Evolutionary conservation across 2,888 invertebrate species (phyloP), one percentile per base, ranked within the genome.

Genomic region (Dascillus cervinus): DNA sequence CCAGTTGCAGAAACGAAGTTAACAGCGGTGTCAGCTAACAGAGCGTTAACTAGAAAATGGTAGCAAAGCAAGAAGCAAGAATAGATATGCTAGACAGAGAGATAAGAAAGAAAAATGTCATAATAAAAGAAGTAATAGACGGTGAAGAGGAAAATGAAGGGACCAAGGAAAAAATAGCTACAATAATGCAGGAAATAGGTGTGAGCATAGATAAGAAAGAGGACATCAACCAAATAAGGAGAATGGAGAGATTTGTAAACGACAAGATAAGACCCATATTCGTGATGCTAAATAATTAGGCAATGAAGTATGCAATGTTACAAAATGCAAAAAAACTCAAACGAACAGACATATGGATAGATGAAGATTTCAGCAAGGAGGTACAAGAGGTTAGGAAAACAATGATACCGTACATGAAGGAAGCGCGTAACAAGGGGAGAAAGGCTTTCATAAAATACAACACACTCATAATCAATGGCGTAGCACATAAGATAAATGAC

Each of bases 391-490:
- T 30, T 22, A 11, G 30, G 15, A 30, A 30, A 26, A 13, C 25
- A 34, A 14, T 30, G 26, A 23, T 34, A 3, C 30, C 34, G 9
- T 13, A 12, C 4, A 13, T 34, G 25, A 34, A 34, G 15, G 34
- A 30, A 13, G 30, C 34, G 12, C 29, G 22, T 30, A 13, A 20
- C 13, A 34, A 30, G 21, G 30, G 34, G 11, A 12, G 27, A n/a
- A 30, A 34, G 11, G 28, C 34, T 4, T 12, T 15, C 11, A 10
- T 34, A 22, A 34, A 34, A 34, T 34, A 34, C 25, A 34, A 34
- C 17, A 26, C 23, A 29, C 12, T 34, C 27, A 19, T 34, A 20
- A 30, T 34, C 24, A 23, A 29, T 8, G 25, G n/a, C n/a, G n/a
- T n/a, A n/a, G n/a, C n/a, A n/a, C n/a, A n/a, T n/a, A n/a, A n/a